These are phyloP conservation scores for Rhynchophorus ferrugineus DNA, from an alignment of 1,140 invertebrate genomes.

Conservation along the genomic window DNA sequence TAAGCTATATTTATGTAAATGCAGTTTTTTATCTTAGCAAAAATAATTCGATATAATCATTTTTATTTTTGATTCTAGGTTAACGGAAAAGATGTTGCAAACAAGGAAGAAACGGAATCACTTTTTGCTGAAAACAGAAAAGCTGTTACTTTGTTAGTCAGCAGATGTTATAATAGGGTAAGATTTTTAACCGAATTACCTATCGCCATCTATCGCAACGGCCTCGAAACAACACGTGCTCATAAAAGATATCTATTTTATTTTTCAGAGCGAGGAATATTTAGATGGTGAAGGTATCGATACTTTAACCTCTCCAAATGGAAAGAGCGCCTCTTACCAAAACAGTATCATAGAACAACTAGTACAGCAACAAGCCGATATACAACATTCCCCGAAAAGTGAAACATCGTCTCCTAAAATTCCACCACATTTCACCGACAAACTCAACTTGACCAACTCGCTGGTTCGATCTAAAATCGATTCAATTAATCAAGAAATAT, in stretches of 20 bases:
- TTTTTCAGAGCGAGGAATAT: constrained; percentile 34
- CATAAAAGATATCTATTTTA: not conserved
- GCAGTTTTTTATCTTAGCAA: not conserved
- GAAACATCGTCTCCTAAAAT: constrained; percentile 26
- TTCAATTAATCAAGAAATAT: constrained; percentile 38
- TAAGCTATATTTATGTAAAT: too few relatives aligned
- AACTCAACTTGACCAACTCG: constrained; percentile 36
- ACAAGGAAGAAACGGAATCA: constrained; percentile 49
- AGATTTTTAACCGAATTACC: constrained; percentile 12
- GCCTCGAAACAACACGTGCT: not conserved
- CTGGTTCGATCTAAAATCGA: constrained; percentile 36
- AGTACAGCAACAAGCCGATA: constrained; percentile 43
- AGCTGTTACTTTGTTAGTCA: constrained; percentile 50
- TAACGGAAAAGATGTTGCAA: constrained; percentile 51
- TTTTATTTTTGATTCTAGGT: constrained; percentile 38
- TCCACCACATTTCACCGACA: constrained; percentile 33
- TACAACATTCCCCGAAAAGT: constrained; percentile 32
- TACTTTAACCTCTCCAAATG: constrained; percentile 26
- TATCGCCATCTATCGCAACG: not conserved
- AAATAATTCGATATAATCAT: not conserved
- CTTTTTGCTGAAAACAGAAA: constrained; percentile 48
- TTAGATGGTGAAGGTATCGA: constrained; percentile 29
- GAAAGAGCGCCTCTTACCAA: constrained; percentile 43
- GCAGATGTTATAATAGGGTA: constrained; percentile 49
- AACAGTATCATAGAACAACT: constrained; percentile 49